Conservation (phyloP, 2,113 vertebrate genomes). For the Microtus oregoni region DNA sequence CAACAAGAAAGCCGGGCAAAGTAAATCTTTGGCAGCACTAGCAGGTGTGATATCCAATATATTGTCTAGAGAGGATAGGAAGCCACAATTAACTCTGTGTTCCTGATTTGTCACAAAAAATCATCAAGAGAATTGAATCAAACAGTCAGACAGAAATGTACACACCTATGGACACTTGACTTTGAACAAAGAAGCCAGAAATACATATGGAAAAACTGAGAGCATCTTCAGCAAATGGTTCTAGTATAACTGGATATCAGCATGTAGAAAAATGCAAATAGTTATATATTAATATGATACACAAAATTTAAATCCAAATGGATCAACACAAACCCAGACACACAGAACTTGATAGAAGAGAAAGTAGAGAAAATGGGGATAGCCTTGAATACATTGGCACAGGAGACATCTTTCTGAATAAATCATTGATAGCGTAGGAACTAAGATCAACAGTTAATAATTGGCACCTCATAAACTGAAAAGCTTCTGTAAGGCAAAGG, state of each 20-base stretch:
- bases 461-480: neutral
- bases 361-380: neutral
- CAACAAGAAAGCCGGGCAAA: conserved; percentile 30
- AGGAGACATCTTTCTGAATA: neutral
- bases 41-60: conserved; percentile 63
- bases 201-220: neutral
- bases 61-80: conserved; percentile 19
- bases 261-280: neutral
- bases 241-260: neutral
- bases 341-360: neutral
- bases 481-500: neutral
- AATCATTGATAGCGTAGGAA: neutral
- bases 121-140: neutral
- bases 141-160: neutral
- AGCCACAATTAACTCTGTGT: conserved; percentile 58
- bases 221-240: neutral
- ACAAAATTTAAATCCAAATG: neutral
- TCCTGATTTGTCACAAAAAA: conserved; percentile 10
- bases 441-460: neutral
- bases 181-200: neutral
- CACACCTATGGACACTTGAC: neutral
- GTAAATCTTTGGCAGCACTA: conserved; percentile 56
- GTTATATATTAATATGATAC: neutral
- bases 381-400: neutral
- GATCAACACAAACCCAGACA: neutral